Conservation (phyloP, 2,797 vertebrate genomes). For the Manis crassicaudata region DNA sequence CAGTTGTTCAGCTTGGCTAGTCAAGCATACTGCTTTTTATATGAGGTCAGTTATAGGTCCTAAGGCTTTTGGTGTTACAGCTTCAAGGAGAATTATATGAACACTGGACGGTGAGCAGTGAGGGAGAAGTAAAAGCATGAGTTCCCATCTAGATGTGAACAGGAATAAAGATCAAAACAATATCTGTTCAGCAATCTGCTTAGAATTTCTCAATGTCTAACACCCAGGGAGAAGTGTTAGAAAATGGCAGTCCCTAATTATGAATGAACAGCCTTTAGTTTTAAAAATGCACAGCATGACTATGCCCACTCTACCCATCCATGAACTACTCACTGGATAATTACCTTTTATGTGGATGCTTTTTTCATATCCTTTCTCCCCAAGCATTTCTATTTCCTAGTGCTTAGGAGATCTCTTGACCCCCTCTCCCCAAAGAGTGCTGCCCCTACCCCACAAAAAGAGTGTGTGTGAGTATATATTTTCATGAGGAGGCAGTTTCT, state of each 20-base stretch:
- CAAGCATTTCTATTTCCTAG: not conserved
- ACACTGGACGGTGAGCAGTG: not conserved
- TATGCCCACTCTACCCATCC: not conserved
- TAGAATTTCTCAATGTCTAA: slow-evolving; percentile 51
- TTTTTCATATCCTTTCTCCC: not conserved
- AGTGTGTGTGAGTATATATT: not conserved
- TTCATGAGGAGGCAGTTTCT: not conserved
- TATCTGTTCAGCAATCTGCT: slow-evolving; percentile 55
- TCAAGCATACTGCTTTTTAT: not conserved
- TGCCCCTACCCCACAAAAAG: not conserved
- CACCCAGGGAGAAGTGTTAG: not conserved
- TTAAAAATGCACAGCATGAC: not conserved
- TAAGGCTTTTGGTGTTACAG: not conserved
- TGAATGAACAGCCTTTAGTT: not conserved
- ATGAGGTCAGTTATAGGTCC: not conserved
- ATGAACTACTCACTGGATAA: not conserved
- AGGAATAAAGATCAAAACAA: slow-evolving; percentile 40
- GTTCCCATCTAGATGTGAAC: not conserved
- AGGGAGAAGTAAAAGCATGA: not conserved
- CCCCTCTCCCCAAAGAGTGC: too few species aligned
- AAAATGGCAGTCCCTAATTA: slow-evolving; percentile 14
- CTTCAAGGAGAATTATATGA: not conserved
- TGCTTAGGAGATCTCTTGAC: not conserved
- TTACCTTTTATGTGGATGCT: not conserved
- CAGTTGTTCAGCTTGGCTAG: slow-evolving; percentile 20